These are phyloP conservation scores for Ametastegia equiseti DNA, from an alignment of 2,888 invertebrate genomes.

Conservation along the genomic window DNA sequence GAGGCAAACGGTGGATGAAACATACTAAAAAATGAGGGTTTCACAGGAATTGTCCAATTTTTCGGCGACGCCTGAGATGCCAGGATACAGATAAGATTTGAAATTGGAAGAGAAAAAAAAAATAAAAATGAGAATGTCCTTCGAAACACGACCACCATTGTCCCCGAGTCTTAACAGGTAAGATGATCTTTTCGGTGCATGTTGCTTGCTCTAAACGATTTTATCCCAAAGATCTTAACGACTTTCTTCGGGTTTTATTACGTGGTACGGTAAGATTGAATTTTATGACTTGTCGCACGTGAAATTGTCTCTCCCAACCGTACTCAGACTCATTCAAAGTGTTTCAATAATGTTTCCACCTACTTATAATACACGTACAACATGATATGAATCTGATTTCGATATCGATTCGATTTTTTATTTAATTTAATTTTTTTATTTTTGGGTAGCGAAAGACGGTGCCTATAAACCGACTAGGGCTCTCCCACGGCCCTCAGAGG, in stretches of 20 bases:
- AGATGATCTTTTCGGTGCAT: constrained; percentile 58
- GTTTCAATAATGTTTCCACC: background rate
- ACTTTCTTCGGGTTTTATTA: constrained; percentile 57
- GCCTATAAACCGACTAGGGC: background rate
- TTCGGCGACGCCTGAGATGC: constrained; percentile 58
- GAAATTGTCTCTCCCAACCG: background rate
- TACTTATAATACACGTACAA: background rate
- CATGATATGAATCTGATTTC: constrained; percentile 12
- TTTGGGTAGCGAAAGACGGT: background rate
- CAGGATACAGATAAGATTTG: constrained; percentile 63
- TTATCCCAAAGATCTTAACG: constrained; percentile 59
- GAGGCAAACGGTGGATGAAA: background rate
- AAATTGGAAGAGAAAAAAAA: constrained; percentile 28
- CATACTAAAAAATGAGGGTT: background rate
- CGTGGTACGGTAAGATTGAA: constrained; percentile 24
- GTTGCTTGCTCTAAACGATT: constrained; percentile 59
- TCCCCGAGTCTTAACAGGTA: constrained; percentile 58
- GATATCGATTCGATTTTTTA: background rate
- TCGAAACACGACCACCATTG: constrained; percentile 58
- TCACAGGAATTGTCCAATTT: constrained; percentile 23
- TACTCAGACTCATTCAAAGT: background rate
- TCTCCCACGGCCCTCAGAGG: constrained; percentile 41
- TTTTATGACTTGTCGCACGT: constrained; percentile 30
- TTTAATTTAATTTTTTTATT: background rate
- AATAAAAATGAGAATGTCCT: constrained; percentile 57